These are phyloP conservation scores for Drosophila funebris DNA, from an alignment of 1,140 invertebrate genomes.

Conservation along the genomic window DNA sequence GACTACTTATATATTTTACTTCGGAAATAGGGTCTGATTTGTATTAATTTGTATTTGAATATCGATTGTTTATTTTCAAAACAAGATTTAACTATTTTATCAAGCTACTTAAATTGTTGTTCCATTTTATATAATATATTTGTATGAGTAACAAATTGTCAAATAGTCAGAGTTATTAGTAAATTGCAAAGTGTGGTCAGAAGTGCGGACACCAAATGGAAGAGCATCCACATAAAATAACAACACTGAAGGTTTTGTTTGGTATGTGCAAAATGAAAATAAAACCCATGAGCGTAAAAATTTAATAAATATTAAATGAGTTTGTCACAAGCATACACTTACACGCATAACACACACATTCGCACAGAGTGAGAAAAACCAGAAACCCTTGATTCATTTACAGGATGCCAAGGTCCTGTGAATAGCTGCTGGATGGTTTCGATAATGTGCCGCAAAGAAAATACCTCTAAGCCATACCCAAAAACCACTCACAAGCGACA, in stretches of 20 bases:
- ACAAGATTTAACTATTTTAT: too few relatives aligned
- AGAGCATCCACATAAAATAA: constrained; percentile 34
- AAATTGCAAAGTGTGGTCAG: too few relatives aligned
- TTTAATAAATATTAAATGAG: constrained; percentile 81
- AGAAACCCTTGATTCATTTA: constrained; percentile 72
- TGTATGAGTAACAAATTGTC: too few relatives aligned
- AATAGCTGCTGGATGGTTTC: constrained; percentile 52
- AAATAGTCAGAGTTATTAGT: too few relatives aligned
- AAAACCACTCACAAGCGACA: constrained; percentile 36
- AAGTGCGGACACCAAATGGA: too few relatives aligned
- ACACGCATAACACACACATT: constrained; percentile 15
- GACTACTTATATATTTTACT: too few relatives aligned
- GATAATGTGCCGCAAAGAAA: constrained; percentile 65
- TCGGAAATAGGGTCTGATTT: too few relatives aligned
- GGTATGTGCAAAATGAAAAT: constrained; percentile 77
- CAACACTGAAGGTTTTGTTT: constrained; percentile 54
- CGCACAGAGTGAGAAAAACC: background rate
- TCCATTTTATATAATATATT: too few relatives aligned
- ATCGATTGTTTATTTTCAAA: too few relatives aligned
- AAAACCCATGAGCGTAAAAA: constrained; percentile 68
- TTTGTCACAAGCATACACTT: constrained; percentile 64
- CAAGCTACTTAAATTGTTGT: too few relatives aligned
- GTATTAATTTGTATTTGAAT: too few relatives aligned
- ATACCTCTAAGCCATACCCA: constrained; percentile 59
- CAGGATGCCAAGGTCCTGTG: constrained; percentile 39